A percentile compares a stretch with the other conserved stretches of the same genome.
phyloP scores from a whole-genome alignment of 2,113 vertebrate species.

The Cyanocitta stelleri region DNA sequence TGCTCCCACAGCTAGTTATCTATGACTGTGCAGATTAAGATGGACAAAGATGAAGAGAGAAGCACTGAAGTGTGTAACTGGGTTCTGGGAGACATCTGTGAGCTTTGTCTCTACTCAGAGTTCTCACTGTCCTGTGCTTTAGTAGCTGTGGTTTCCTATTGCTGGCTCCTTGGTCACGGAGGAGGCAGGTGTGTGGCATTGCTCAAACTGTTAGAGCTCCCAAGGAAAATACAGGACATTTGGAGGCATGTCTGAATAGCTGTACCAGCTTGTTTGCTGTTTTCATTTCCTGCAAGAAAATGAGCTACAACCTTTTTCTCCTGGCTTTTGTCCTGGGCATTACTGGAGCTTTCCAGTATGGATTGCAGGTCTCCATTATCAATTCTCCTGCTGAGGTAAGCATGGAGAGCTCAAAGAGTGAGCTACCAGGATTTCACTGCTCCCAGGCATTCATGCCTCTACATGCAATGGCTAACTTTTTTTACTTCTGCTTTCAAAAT shows the following conservation, averaged over 20 bases:
- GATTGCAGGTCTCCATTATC: constrained; percentile 76
- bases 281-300: constrained; percentile 19
- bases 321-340: constrained; percentile 71
- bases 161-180: background rate
- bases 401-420: background rate
- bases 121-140: background rate
- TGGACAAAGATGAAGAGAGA: background rate
- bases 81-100: background rate
- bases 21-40: background rate
- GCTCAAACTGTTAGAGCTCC: background rate
- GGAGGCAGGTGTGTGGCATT: background rate
- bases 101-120: background rate
- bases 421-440: background rate
- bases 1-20: background rate
- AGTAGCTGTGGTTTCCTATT: background rate
- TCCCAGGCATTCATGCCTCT: background rate
- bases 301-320: constrained; percentile 43
- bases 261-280: background rate
- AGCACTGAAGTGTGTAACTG: constrained; percentile 32
- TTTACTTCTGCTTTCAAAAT: background rate
- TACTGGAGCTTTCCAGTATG: constrained; percentile 82
- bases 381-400: constrained; percentile 80
- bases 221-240: background rate
- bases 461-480: background rate
- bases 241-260: background rate